These are phyloP conservation scores for Drosophila grimshawi DNA, from an alignment of 1,140 invertebrate species.

Conservation along the genomic window DNA sequence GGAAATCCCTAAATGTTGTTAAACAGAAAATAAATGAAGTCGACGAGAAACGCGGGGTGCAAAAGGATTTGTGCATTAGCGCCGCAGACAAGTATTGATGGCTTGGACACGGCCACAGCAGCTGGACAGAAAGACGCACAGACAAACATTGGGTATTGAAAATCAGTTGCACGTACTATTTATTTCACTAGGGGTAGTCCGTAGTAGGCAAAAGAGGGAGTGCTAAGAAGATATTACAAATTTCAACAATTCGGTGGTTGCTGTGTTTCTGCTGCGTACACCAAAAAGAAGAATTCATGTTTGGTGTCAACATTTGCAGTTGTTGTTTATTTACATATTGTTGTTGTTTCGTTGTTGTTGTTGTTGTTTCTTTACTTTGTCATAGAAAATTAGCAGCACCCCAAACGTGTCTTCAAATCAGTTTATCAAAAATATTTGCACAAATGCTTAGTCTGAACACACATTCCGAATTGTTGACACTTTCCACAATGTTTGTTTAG, in stretches of 20 bases:
- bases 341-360: slow-evolving; percentile 52
- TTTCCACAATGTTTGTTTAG: slow-evolving; percentile 69
- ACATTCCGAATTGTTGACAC: slow-evolving; percentile 65
- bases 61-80: slow-evolving; percentile 69
- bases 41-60: slow-evolving; percentile 38
- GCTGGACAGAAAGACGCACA: slow-evolving; percentile 5
- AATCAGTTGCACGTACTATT: slow-evolving; percentile 31
- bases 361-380: slow-evolving; percentile 55
- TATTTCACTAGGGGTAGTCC: slow-evolving; percentile 29
- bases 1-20: slow-evolving; percentile 82
- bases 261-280: slow-evolving; percentile 27
- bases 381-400: slow-evolving; percentile 72
- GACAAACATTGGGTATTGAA: slow-evolving; percentile 19
- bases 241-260: slow-evolving; percentile 52
- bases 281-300: slow-evolving; percentile 28
- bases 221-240: slow-evolving; percentile 1
- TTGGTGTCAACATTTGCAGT: slow-evolving; percentile 63
- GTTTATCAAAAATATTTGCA: slow-evolving; percentile 77
- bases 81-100: slow-evolving; percentile 75
- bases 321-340: slow-evolving; percentile 70
- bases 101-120: slow-evolving; percentile 54
- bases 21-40: slow-evolving; percentile 82
- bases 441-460: slow-evolving; percentile 67
- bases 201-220: not conserved
- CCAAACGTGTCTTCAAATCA: slow-evolving; percentile 61